phyloP scores from a whole-genome alignment of 2,888 invertebrate species.

The Apotomis capreana region DNA sequence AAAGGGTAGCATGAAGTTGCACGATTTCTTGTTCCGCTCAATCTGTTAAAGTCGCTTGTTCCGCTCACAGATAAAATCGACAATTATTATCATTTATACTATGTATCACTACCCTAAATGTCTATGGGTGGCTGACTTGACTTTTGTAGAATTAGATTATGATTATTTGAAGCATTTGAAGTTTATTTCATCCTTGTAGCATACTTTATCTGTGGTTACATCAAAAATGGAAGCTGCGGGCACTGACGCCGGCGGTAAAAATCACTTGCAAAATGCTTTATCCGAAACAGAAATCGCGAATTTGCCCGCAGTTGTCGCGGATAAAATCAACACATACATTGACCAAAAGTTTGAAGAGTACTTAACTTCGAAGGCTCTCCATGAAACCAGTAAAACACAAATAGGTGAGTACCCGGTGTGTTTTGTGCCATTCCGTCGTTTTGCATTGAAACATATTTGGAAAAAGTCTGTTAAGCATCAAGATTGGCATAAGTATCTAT shows the following conservation, averaged over 20 bases:
- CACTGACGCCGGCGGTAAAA: slow-evolving; percentile 73
- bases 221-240: slow-evolving; percentile 76
- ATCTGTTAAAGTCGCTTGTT: no score
- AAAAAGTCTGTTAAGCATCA: not conserved
- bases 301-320: slow-evolving; percentile 63
- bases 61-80: no score
- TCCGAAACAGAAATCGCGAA: slow-evolving; percentile 69
- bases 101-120: no score
- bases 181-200: not conserved
- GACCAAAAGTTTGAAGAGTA: slow-evolving; percentile 87
- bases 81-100: no score
- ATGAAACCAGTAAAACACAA: slow-evolving; percentile 86
- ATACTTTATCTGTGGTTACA: slow-evolving; percentile 43
- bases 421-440: slow-evolving; percentile 40
- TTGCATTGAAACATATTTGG: slow-evolving; percentile 12
- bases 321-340: slow-evolving; percentile 84
- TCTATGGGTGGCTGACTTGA: no score
- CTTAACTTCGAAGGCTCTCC: slow-evolving; percentile 88
- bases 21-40: no score
- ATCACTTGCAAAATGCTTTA: slow-evolving; percentile 75
- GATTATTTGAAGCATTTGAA: no score
- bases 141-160: no score
- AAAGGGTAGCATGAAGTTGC: no score
- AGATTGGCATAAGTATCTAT: not conserved
- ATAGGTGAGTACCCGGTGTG: slow-evolving; percentile 80